Percentiles rank a stretch among this genome's conserved stretches.
These are phyloP conservation scores for Drosophila lacertosa DNA, from an alignment of 1,140 invertebrate genomes.

Conservation along the genomic window DNA sequence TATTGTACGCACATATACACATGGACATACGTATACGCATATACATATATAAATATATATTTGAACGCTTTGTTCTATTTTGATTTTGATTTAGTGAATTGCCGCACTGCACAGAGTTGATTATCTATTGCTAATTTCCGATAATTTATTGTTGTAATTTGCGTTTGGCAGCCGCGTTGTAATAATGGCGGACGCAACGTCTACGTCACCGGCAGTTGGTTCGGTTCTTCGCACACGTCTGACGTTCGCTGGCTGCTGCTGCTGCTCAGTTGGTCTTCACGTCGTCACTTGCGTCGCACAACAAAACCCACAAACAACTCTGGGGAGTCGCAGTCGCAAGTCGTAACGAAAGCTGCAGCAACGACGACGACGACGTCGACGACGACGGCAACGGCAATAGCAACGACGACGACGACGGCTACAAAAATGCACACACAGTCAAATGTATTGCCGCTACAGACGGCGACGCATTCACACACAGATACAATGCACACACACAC, in stretches of 20 bases:
- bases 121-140: constrained; percentile 53
- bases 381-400: constrained; percentile 12
- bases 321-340: constrained; percentile 75
- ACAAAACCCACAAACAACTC: constrained; percentile 79
- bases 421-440: constrained; percentile 76
- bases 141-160: constrained; percentile 40
- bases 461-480: constrained; percentile 57
- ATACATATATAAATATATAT: constrained; percentile 4
- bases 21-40: too few relatives aligned
- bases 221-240: constrained; percentile 77
- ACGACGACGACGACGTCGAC: constrained; percentile 29
- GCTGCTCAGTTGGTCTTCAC: constrained; percentile 71
- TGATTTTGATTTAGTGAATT: constrained; percentile 37
- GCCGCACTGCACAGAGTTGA: constrained; percentile 37
- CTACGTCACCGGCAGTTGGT: constrained; percentile 82
- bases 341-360: constrained; percentile 73
- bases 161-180: constrained; percentile 77
- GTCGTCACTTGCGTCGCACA: constrained; percentile 82
- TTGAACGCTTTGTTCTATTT: constrained; percentile 55
- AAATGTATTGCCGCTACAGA: constrained; percentile 54
- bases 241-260: constrained; percentile 60
- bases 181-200: constrained; percentile 82
- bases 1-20: constrained; percentile 7
- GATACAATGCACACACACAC: constrained; percentile 51
- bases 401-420: constrained; percentile 30